A percentile compares a stretch with the other conserved stretches of the same genome.
phyloP scores from a whole-genome alignment of 2,113 vertebrate species.

The Loxodonta africana region DNA sequence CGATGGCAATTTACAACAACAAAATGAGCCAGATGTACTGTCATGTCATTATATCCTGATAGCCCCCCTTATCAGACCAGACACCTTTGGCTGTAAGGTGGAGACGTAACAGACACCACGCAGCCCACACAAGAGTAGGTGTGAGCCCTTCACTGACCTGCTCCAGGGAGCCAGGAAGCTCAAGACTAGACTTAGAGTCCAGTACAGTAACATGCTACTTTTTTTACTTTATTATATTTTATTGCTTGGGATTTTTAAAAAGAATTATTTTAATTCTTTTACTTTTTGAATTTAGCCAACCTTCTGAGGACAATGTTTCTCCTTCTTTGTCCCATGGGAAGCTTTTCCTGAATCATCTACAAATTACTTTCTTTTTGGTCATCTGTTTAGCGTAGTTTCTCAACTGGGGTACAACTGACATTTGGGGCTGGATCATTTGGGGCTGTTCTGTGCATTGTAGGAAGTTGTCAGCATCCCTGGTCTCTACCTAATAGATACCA shows the following conservation, averaged over 20 bases:
- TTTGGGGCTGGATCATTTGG: background rate
- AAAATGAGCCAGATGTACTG: no score
- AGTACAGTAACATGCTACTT: no score
- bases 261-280: background rate
- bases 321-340: background rate
- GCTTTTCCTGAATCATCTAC: background rate
- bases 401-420: rapidly evolving
- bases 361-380: background rate
- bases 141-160: background rate
- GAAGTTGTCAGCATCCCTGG: no score
- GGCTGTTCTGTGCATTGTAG: background rate
- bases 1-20: no score
- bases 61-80: background rate
- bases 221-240: background rate
- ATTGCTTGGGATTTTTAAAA: background rate
- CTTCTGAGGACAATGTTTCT: background rate
- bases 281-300: background rate
- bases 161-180: background rate
- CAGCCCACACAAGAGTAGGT: background rate
- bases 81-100: background rate
- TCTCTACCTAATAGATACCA: background rate
- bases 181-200: background rate
- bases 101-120: background rate
- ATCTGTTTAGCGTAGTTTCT: background rate
- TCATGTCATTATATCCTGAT: background rate